phyloP scores from a whole-genome alignment of 2,797 vertebrate genomes.

The Chloroceryle amazona region DNA sequence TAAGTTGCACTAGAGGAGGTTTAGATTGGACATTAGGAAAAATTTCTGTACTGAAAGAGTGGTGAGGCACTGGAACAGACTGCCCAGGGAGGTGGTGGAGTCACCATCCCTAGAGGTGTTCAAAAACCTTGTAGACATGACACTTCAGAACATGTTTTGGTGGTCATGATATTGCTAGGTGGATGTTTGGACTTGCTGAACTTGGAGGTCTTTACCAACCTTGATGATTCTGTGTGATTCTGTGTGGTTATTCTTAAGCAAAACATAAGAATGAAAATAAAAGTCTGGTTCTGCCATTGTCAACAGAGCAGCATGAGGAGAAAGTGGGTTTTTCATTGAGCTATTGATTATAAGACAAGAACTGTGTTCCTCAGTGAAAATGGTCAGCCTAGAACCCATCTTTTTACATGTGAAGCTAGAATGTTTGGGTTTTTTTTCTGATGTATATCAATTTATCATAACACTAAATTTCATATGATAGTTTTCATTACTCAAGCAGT shows the following conservation, averaged over 20 bases:
- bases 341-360: neutral
- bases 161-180: too few relatives aligned
- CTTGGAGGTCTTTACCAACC: too few relatives aligned
- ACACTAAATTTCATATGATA: neutral
- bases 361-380: neutral
- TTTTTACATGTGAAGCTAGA: neutral
- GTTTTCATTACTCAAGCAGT: neutral
- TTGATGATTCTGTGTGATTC: too few relatives aligned
- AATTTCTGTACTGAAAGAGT: too few relatives aligned
- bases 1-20: too few relatives aligned
- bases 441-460: neutral
- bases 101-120: too few relatives aligned
- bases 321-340: neutral
- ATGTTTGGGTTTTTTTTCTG: accelerated
- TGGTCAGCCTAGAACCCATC: neutral
- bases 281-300: neutral
- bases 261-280: neutral
- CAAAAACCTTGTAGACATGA: too few relatives aligned
- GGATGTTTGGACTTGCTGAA: too few relatives aligned
- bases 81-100: too few relatives aligned
- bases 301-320: neutral
- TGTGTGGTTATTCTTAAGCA: neutral
- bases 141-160: too few relatives aligned
- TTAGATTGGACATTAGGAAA: too few relatives aligned
- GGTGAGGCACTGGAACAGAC: too few relatives aligned